Percentiles rank a stretch among this genome's conserved stretches.
Evolutionary conservation across 2,888 invertebrate genomes (phyloP).

Genomic region (Steromphala cineraria): DNA sequence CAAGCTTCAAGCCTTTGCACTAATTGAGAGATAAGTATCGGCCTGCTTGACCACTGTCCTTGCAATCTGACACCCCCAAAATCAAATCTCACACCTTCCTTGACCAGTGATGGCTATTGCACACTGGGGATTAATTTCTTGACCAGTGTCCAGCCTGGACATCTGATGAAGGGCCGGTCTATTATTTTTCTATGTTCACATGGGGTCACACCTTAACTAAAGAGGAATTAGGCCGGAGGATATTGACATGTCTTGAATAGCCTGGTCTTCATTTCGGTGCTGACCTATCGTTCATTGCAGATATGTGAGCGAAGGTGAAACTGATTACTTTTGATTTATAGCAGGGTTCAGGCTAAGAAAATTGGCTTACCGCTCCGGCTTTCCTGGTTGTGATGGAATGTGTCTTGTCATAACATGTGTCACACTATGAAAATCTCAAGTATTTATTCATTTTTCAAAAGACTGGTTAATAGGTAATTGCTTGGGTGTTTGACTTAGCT

Average conservation of each 20-base stretch:
- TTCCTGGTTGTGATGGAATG: background rate
- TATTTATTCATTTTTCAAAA: no score
- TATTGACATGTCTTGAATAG: constrained; percentile 12
- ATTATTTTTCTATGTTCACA: constrained; percentile 7
- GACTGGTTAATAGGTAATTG: no score
- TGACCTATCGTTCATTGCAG: constrained; percentile 7
- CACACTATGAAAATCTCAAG: no score
- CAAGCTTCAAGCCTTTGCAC: background rate
- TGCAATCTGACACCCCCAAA: background rate
- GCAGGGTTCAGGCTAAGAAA: background rate
- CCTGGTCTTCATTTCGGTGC: background rate
- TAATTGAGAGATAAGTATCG: constrained; percentile 9
- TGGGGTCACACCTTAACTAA: constrained; percentile 2
- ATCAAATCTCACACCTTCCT: background rate
- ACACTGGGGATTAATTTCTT: constrained; percentile 16
- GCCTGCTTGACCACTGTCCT: background rate
- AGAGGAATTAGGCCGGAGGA: constrained; percentile 12
- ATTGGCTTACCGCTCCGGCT: background rate
- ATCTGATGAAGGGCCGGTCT: background rate
- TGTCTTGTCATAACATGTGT: background rate
- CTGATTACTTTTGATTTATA: constrained; percentile 7
- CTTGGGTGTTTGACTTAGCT: no score
- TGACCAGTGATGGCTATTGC: background rate
- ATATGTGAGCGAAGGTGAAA: background rate
- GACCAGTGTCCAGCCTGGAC: background rate